These are phyloP conservation scores for Coecobrya sp. DNA, from an alignment of 2,888 invertebrate genomes.

Conservation along the genomic window DNA sequence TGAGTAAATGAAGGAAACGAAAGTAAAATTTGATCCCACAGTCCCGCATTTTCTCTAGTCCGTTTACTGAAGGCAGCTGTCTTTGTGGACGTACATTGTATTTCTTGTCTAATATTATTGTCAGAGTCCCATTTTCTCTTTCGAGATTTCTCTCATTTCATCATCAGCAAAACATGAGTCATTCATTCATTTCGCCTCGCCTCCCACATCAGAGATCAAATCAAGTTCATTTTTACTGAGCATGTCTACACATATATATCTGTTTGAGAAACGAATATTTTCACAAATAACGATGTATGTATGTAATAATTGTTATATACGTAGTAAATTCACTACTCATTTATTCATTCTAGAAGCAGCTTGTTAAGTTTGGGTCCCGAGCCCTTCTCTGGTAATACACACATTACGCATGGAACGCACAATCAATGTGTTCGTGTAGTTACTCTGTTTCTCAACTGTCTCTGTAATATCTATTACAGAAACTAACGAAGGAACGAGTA, in stretches of 20 bases:
- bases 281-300: no score
- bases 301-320: background rate
- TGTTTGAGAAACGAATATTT: background rate
- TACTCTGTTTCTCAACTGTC: background rate
- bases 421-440: background rate
- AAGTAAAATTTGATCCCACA: slow-evolving; percentile 48
- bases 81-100: background rate
- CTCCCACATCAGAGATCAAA: slow-evolving; percentile 37
- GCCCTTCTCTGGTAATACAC: background rate
- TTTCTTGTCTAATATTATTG: slow-evolving; percentile 5
- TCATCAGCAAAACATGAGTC: slow-evolving; percentile 50
- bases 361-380: background rate
- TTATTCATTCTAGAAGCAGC: background rate
- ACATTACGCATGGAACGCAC: background rate
- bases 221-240: background rate
- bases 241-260: background rate
- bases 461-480: background rate
- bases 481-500: background rate
- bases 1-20: slow-evolving; percentile 21
- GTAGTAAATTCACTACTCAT: no score
- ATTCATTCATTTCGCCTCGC: background rate
- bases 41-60: slow-evolving; percentile 15
- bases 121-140: background rate
- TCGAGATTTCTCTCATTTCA: slow-evolving; percentile 38
- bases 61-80: background rate